These are phyloP conservation scores for Scaptomyza montana DNA, from an alignment of 1,140 invertebrate genomes.

Conservation along the genomic window DNA sequence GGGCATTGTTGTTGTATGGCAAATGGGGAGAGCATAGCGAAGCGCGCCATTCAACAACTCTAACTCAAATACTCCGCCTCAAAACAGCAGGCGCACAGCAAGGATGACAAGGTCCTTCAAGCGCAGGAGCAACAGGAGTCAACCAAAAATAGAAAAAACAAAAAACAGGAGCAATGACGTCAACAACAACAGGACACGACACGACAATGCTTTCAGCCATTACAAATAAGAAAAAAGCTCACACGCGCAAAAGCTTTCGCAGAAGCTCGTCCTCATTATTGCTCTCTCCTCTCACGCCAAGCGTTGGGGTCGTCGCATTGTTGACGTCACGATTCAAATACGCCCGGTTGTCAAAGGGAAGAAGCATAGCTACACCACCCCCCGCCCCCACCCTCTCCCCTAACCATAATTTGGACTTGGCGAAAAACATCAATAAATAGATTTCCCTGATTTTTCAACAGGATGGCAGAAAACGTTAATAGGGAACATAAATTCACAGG, in stretches of 20 bases:
- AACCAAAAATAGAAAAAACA: not conserved
- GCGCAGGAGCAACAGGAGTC: slow-evolving; percentile 69
- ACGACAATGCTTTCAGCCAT: not conserved
- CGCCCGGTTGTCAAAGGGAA: slow-evolving; percentile 7
- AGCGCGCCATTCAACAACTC: slow-evolving; percentile 78
- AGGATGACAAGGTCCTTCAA: slow-evolving; percentile 14
- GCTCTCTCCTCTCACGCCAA: not conserved
- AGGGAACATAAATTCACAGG: slow-evolving; percentile 11
- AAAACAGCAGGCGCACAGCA: slow-evolving; percentile 77
- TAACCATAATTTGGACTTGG: slow-evolving; percentile 14
- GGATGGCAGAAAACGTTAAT: slow-evolving; percentile 69
- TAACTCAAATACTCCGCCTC: slow-evolving; percentile 84
- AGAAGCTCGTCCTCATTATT: slow-evolving; percentile 2
- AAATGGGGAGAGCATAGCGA: slow-evolving; percentile 25
- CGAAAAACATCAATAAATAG: slow-evolving; percentile 83
- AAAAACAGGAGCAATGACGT: slow-evolving; percentile 74
- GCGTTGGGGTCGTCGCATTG: not conserved
- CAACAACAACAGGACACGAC: slow-evolving; percentile 18
- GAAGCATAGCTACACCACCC: too few species aligned
- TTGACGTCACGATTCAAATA: slow-evolving; percentile 13
- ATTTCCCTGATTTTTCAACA: slow-evolving; percentile 84
- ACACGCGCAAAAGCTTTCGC: not conserved
- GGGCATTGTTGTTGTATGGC: not conserved
- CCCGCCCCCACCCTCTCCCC: too few species aligned
- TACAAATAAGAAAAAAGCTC: slow-evolving; percentile 1